Evolutionary conservation across 2,113 vertebrate genomes (phyloP).

Genomic region (Pseudopodoces humilis): DNA sequence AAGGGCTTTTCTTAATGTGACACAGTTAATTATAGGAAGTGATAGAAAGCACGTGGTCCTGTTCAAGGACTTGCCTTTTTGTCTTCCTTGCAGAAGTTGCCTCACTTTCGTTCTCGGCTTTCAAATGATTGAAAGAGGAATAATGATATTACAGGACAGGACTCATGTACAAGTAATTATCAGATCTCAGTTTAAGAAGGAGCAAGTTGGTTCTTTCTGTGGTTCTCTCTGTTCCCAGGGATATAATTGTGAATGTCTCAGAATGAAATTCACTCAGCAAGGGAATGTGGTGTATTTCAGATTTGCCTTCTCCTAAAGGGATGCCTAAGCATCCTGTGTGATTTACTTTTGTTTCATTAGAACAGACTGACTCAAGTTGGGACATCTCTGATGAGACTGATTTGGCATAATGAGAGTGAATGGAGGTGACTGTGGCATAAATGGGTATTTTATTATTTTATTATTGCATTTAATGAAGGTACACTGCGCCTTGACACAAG

Average conservation of each 20-base stretch:
- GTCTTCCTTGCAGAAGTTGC: background rate
- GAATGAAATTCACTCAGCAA: background rate
- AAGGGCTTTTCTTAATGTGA: background rate
- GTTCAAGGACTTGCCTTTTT: background rate
- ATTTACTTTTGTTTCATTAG: background rate
- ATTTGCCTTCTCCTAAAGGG: background rate
- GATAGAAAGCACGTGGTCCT: background rate
- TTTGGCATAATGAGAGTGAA: background rate
- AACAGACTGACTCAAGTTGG: background rate
- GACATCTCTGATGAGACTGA: slow-evolving; percentile 12
- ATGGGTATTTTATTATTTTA: background rate
- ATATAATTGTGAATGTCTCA: background rate
- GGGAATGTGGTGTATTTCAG: background rate
- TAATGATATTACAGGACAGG: background rate
- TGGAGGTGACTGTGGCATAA: background rate
- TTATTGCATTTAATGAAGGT: background rate
- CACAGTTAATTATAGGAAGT: background rate
- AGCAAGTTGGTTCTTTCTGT: background rate
- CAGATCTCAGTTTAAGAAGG: background rate
- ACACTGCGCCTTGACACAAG: background rate
- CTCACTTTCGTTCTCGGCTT: background rate
- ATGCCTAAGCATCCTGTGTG: background rate
- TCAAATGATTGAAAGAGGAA: background rate
- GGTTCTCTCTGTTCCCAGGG: background rate
- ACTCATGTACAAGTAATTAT: background rate